A percentile compares a stretch with the other conserved stretches of the same genome.
Evolutionary conservation across 1,140 invertebrate genomes (phyloP).

Genomic region (Papilio polyxenes): DNA sequence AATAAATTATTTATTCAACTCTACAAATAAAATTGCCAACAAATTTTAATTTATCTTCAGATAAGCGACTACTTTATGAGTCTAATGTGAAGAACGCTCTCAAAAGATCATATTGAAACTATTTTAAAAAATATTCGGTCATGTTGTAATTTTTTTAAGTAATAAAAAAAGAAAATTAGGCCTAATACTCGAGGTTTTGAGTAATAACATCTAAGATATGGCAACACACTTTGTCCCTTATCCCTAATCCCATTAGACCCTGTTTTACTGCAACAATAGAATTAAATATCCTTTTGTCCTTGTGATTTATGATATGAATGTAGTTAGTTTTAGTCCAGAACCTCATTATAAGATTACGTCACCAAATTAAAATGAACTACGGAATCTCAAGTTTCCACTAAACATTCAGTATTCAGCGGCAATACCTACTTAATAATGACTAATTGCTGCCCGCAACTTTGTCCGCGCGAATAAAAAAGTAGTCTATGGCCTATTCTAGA

Average conservation of each 20-base stretch:
- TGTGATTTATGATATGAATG: conserved; percentile 1
- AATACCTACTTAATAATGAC: background rate
- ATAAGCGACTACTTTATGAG: too few relatives aligned
- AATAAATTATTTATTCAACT: too few relatives aligned
- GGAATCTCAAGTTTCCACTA: background rate
- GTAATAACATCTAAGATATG: background rate
- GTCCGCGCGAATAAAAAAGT: too few relatives aligned
- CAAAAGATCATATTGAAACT: too few relatives aligned
- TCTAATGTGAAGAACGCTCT: too few relatives aligned
- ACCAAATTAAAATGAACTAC: background rate
- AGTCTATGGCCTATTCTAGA: too few relatives aligned
- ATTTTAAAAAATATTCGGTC: too few relatives aligned
- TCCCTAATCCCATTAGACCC: conserved; percentile 9
- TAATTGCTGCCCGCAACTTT: too few relatives aligned
- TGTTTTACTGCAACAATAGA: conserved; percentile 4
- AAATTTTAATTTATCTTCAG: too few relatives aligned
- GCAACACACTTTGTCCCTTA: background rate
- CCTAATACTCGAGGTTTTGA: background rate
- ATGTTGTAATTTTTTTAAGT: background rate
- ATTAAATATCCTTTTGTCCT: conserved; percentile 13
- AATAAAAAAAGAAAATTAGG: background rate
- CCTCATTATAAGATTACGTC: conserved; percentile 1
- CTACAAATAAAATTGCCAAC: too few relatives aligned
- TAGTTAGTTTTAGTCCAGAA: conserved; percentile 1
- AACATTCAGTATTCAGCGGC: background rate